Evolutionary conservation across 2,888 invertebrate species (phyloP).

Genomic region (Lepetodrilus schrolli): DNA sequence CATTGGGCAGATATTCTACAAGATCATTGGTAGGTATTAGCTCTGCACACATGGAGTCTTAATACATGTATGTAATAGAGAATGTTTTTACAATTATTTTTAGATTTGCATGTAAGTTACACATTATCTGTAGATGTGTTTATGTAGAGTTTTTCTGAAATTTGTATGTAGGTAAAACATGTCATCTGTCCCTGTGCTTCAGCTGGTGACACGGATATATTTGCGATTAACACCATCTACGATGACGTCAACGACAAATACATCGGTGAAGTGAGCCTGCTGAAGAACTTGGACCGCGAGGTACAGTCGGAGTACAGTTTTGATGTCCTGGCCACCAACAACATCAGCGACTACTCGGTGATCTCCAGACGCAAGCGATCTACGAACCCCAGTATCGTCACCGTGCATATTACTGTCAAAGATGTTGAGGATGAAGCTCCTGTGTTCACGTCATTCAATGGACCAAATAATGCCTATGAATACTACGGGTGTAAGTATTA

Average conservation of each 20-base stretch:
- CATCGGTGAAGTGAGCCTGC: too few species aligned
- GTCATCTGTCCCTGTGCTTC: too few species aligned
- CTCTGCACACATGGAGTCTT: too few species aligned
- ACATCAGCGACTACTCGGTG: slow-evolving; percentile 75
- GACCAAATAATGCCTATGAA: slow-evolving; percentile 71
- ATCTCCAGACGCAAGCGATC: slow-evolving; percentile 49
- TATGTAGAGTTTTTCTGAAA: too few species aligned
- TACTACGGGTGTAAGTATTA: slow-evolving; percentile 82
- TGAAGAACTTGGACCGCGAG: slow-evolving; percentile 88
- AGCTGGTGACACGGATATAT: slow-evolving; percentile 84
- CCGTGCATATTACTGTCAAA: slow-evolving; percentile 82
- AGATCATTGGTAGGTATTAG: slow-evolving; percentile 63
- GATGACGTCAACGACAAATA: too few species aligned
- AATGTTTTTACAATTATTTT: too few species aligned
- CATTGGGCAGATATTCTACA: slow-evolving; percentile 46
- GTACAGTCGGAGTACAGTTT: slow-evolving; percentile 83
- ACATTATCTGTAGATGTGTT: too few species aligned
- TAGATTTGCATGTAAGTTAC: too few species aligned
- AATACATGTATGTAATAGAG: too few species aligned
- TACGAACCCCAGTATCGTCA: slow-evolving; percentile 80
- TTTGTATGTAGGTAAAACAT: too few species aligned
- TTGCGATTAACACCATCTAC: slow-evolving; percentile 86
- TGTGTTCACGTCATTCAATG: slow-evolving; percentile 79
- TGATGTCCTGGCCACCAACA: slow-evolving; percentile 88
- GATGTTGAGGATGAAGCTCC: slow-evolving; percentile 84